These are phyloP conservation scores for Lordiphosa collinella DNA, from an alignment of 1,140 invertebrate genomes.

Conservation along the genomic window DNA sequence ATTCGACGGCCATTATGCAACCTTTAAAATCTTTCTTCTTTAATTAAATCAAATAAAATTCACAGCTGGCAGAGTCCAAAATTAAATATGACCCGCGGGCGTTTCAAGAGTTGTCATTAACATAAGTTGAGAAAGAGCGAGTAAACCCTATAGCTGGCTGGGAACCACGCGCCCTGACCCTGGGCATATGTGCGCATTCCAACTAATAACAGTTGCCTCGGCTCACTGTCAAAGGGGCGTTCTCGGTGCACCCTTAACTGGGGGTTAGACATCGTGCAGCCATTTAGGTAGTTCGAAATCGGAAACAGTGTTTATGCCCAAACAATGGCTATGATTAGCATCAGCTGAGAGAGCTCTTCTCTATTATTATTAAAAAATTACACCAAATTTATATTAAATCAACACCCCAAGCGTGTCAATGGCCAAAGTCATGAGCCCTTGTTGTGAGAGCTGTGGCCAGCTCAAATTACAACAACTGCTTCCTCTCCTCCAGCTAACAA, in stretches of 20 bases:
- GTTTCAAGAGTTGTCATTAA: slow-evolving; percentile 51
- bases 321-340: slow-evolving; percentile 56
- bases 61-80: slow-evolving; percentile 59
- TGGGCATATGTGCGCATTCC: slow-evolving; percentile 39
- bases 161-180: slow-evolving; percentile 53
- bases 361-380: slow-evolving; percentile 58
- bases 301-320: slow-evolving; percentile 66
- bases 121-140: slow-evolving; percentile 27
- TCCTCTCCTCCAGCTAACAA: slow-evolving; percentile 44
- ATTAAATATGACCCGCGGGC: slow-evolving; percentile 46
- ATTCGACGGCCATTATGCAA: slow-evolving; percentile 49
- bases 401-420: slow-evolving; percentile 53
- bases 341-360: slow-evolving; percentile 5
- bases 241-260: slow-evolving; percentile 31
- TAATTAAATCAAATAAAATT: slow-evolving; percentile 76
- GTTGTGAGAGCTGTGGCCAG: slow-evolving; percentile 34
- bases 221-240: slow-evolving; percentile 50
- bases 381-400: slow-evolving; percentile 43
- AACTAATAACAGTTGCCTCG: slow-evolving; percentile 72
- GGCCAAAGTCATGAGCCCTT: slow-evolving; percentile 42
- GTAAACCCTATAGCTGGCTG: slow-evolving; percentile 42
- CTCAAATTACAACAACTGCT: slow-evolving; percentile 42
- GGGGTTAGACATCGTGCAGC: slow-evolving; percentile 56
- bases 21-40: slow-evolving; percentile 39
- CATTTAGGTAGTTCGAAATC: slow-evolving; percentile 33